Conservation (phyloP, 2,888 invertebrate genomes). For the Himalopsyche anomala region DNA sequence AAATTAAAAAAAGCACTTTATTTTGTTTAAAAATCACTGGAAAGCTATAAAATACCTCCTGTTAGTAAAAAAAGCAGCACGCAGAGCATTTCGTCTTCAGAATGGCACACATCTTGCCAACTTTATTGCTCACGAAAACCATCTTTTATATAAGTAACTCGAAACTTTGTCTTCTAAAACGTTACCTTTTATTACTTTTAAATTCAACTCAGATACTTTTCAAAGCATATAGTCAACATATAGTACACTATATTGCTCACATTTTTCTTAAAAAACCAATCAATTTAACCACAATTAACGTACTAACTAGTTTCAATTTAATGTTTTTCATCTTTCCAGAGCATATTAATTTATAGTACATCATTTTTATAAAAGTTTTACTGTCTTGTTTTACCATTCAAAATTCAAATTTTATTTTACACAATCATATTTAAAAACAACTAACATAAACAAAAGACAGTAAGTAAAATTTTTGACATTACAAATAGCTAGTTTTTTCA, state of each 20-base stretch:
- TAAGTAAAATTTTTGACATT: no score
- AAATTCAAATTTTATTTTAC: no score
- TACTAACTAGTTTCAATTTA: no score
- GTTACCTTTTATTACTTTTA: constrained; percentile 9
- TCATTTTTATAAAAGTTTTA: no score
- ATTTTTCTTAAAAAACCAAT: neutral
- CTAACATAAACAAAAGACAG: no score
- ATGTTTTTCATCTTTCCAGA: no score
- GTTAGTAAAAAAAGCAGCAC: constrained; percentile 28
- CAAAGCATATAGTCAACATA: neutral
- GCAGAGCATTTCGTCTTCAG: constrained; percentile 38
- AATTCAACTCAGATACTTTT: neutral
- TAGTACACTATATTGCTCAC: neutral
- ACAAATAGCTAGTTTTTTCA: no score
- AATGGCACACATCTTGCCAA: constrained; percentile 46
- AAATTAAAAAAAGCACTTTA: no score
- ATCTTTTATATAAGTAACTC: constrained; percentile 18
- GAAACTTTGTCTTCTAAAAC: neutral
- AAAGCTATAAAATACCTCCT: constrained; percentile 36
- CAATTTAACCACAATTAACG: no score
- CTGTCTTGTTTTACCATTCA: no score
- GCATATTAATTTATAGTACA: no score
- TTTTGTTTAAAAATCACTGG: neutral
- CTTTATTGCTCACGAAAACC: constrained; percentile 41
- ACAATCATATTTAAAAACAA: no score